Base-by-base conservation (phyloP, 2,888 invertebrate species). In the Chrysopilus asiliformis region DNA sequence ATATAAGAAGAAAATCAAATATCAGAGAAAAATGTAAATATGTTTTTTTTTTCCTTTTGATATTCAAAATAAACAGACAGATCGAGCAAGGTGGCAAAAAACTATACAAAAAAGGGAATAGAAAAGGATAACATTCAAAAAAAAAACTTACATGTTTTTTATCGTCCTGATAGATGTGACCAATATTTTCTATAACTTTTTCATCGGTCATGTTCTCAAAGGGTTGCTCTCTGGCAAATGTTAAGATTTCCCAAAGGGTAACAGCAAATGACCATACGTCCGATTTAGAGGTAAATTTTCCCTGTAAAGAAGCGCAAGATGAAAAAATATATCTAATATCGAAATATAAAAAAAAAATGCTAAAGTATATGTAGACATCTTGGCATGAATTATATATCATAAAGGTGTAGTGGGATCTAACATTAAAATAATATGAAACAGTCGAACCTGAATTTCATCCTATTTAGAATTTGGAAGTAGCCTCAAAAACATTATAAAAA, bases 221-320 rank as follows among this genome's bases (percentile, higher is more conserved):
- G 6, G 89, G 89, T 56, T 84, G 83, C 52, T 82, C 79, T 35
- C 81, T 68, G 31, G 85, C 84, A 59, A 80, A 80, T 25, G 81
- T 83, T 55, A 89, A 66, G 47, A 89, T 77, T 63, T 89, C 87
- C 85, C 86, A 89, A 44, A 87, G 67, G 33, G 85, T 79, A 39
- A 87, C 83, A 29, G 83, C 87, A 56, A 86, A 87, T 36, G 85
- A 74, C 87, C 87, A 89, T 29, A 86, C 85, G 65, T 87, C 87
- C 48, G 83, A 82, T 60, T 84, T 84, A 33, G 77, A 76, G 22
- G 81, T 76, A 59, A 79, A 85, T 62, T 81, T 81, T 34, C 79
- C 82, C 82, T 85, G 63, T n/a, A 37, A 37, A 18, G 14, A 30
- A 27, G 29, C 19, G 13, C 10, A 34, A 15, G 18, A 13, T 8